Evolutionary conservation across 2,888 invertebrate species (phyloP).

Genomic region (Eilema depressum): DNA sequence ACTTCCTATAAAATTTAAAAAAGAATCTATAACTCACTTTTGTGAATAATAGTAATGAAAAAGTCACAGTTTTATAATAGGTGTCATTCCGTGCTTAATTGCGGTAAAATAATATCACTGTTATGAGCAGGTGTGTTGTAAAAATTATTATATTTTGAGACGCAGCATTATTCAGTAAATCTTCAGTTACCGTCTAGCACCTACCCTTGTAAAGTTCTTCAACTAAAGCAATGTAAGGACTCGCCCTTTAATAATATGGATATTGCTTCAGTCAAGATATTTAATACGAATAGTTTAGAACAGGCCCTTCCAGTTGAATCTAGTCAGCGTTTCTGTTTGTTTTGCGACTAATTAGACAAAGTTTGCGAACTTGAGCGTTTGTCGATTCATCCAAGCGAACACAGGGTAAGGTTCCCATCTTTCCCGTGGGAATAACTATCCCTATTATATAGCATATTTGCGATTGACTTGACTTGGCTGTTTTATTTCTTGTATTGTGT

Average conservation of each 20-base stretch:
- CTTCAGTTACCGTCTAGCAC: not conserved
- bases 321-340: constrained; percentile 63
- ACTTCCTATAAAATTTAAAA: too few species aligned
- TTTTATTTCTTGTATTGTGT: constrained; percentile 13
- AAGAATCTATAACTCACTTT: too few species aligned
- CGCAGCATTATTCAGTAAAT: not conserved
- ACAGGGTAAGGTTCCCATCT: constrained; percentile 60
- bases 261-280: constrained; percentile 18
- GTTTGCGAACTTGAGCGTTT: constrained; percentile 63
- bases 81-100: too few species aligned
- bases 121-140: too few species aligned
- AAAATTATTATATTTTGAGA: not conserved
- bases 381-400: constrained; percentile 57
- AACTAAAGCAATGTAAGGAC: not conserved
- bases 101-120: too few species aligned
- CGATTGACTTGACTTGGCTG: constrained; percentile 13
- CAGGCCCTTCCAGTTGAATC: constrained; percentile 51
- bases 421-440: constrained; percentile 52
- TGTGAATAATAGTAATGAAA: too few species aligned
- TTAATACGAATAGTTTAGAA: constrained; percentile 23
- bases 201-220: not conserved
- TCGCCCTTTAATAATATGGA: constrained; percentile 2
- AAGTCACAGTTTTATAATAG: too few species aligned
- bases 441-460: constrained; percentile 24
- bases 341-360: constrained; percentile 75